A percentile compares a stretch with the other conserved stretches of the same genome.
Evolutionary conservation across 2,888 invertebrate species (phyloP).

Genomic region (Meghimatium bilineatum): DNA sequence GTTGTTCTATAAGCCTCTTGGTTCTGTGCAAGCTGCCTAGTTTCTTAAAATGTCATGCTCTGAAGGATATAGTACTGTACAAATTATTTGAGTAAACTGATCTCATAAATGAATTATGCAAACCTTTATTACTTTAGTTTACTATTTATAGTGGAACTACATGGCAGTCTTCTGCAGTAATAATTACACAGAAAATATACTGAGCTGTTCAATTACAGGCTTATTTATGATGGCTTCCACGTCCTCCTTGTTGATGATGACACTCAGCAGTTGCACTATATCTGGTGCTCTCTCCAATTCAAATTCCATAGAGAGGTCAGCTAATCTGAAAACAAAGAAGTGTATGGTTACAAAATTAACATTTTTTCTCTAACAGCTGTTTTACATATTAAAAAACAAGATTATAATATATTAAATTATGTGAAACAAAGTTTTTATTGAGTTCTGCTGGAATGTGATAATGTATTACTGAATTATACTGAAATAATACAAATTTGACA

Average conservation of each 20-base stretch:
- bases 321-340: slow-evolving; percentile 63
- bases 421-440: too few species aligned
- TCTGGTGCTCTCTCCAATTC: slow-evolving; percentile 74
- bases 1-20: too few species aligned
- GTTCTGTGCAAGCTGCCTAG: too few species aligned
- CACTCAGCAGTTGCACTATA: slow-evolving; percentile 70
- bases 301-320: slow-evolving; percentile 74
- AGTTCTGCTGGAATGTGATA: too few species aligned
- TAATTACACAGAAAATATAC: neutral
- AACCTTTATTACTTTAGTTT: neutral
- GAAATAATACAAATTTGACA: too few species aligned
- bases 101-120: neutral
- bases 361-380: too few species aligned
- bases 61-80: neutral
- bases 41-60: too few species aligned
- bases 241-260: slow-evolving; percentile 75
- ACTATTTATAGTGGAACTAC: too few species aligned
- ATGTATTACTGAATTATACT: too few species aligned
- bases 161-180: neutral
- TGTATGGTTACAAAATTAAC: neutral
- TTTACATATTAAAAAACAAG: too few species aligned
- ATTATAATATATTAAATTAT: too few species aligned
- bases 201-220: slow-evolving; percentile 65
- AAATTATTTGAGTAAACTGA: neutral
- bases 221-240: slow-evolving; percentile 71